A percentile compares a stretch with the other conserved stretches of the same genome.
These are phyloP conservation scores for Kradibia gibbosae DNA, from an alignment of 1,140 invertebrate genomes.

Conservation along the genomic window DNA sequence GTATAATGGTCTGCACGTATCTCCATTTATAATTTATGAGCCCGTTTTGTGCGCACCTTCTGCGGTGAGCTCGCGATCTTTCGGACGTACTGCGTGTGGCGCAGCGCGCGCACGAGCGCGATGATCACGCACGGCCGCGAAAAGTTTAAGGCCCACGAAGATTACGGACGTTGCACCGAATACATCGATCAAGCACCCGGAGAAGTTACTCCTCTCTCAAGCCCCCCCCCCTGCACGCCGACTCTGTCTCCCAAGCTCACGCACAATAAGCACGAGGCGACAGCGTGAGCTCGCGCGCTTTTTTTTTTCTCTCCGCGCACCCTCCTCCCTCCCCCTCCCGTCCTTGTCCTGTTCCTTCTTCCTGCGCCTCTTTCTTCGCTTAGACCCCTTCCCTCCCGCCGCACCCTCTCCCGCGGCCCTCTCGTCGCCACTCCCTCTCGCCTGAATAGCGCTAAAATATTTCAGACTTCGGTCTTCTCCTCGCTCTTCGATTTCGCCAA, in stretches of 20 bases:
- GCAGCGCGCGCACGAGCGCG: background rate
- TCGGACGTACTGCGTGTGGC: background rate
- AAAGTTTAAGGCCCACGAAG: slow-evolving; percentile 63
- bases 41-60: slow-evolving; percentile 7
- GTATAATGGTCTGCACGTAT: background rate
- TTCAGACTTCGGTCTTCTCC: slow-evolving; percentile 1
- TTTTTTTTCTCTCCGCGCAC: background rate
- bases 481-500: background rate
- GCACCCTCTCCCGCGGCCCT: background rate
- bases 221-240: background rate
- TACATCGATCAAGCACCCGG: slow-evolving; percentile 58
- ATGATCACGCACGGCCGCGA: slow-evolving; percentile 57
- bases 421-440: background rate
- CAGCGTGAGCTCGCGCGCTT: slow-evolving; percentile 6
- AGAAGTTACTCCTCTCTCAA: slow-evolving; percentile 1
- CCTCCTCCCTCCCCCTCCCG: slow-evolving; percentile 1
- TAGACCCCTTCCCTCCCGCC: too few species aligned
- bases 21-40: slow-evolving; percentile 15
- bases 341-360: slow-evolving; percentile 13
- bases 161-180: slow-evolving; percentile 67
- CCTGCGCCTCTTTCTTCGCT: slow-evolving; percentile 25
- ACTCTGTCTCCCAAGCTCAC: background rate
- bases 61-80: background rate
- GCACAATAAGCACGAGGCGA: slow-evolving; percentile 18
- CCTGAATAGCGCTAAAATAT: slow-evolving; percentile 23